These are phyloP conservation scores for Hylia prasina DNA, from an alignment of 2,113 vertebrate genomes.

Conservation along the genomic window DNA sequence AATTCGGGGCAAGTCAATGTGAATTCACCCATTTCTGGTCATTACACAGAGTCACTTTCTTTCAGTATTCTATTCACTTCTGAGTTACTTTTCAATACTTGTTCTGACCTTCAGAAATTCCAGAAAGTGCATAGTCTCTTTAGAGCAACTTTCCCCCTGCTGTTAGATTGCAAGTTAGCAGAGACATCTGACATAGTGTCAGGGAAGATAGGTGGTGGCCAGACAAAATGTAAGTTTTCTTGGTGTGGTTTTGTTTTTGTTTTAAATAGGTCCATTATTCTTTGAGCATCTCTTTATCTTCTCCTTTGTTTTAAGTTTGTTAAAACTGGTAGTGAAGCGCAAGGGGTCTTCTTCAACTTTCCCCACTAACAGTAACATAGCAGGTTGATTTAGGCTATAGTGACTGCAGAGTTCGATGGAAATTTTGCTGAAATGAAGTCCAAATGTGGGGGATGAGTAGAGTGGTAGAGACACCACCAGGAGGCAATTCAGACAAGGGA, in stretches of 20 bases:
- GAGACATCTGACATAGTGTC: neutral
- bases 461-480: neutral
- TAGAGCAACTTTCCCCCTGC: neutral
- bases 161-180: neutral
- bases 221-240: neutral
- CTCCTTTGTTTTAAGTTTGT: neutral
- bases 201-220: neutral
- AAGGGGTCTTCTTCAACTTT: neutral
- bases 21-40: neutral
- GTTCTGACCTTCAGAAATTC: neutral
- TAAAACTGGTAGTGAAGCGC: neutral
- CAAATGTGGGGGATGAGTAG: neutral
- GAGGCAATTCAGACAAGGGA: neutral
- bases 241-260: neutral
- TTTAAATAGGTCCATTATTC: neutral
- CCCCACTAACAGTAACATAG: fast-evolving
- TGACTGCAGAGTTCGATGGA: neutral
- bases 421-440: neutral
- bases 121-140: neutral
- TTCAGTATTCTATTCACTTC: neutral
- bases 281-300: neutral
- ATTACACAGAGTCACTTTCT: neutral
- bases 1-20: neutral
- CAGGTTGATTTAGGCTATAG: neutral
- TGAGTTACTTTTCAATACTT: neutral